Base-by-base conservation (phyloP, 1,140 invertebrate genomes). In the Calephelis nemesis region DNA sequence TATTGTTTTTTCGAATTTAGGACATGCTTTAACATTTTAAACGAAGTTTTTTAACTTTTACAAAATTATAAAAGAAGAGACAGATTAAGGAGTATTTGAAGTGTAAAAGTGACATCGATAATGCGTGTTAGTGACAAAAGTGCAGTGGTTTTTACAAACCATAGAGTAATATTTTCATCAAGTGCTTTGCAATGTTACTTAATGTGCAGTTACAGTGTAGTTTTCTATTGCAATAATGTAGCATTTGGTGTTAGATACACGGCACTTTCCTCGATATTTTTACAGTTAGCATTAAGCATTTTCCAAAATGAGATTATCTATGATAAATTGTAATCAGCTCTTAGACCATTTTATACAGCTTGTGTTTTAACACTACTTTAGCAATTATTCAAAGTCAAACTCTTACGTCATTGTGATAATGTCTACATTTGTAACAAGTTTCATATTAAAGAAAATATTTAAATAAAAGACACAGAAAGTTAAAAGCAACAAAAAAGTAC, bases 301-400 rank as follows among this genome's bases (percentile, higher is more conserved):
- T 58, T 52, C 50, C 69, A 71, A 69, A 69, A 15, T 70, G 63
- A 67, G 68, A 71, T 62, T 48, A 69, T 77, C 77, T 84, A 84
- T 81, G 74, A 88, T 66, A 66, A 66, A 66, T 54, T 40, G 7
- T 40, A 54, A 30, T 54, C 39, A 66, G 45, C 50, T 47, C 47
- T 47, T 45, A 47, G 47, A 42, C 62, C 45, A n/a, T 62, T 71
- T 71, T 68, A 69, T 81, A 80, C 72, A 80, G 74, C 74, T 81
- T 63, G 77, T 79, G 71, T 81, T 76, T 71, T 78, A 75, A 77
- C 73, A 67, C 82, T 84, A 84, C 74, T 70, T 74, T 79, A 83
- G 81, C 80, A 72, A 83, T 74, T 83, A 84, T 76, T 90, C 89
- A 91, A 91, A 91, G 89, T 91, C 89, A 91, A 91, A 91, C 89